Evolutionary conservation across 2,888 invertebrate species (phyloP).

Genomic region (Calliscelio sp.): DNA sequence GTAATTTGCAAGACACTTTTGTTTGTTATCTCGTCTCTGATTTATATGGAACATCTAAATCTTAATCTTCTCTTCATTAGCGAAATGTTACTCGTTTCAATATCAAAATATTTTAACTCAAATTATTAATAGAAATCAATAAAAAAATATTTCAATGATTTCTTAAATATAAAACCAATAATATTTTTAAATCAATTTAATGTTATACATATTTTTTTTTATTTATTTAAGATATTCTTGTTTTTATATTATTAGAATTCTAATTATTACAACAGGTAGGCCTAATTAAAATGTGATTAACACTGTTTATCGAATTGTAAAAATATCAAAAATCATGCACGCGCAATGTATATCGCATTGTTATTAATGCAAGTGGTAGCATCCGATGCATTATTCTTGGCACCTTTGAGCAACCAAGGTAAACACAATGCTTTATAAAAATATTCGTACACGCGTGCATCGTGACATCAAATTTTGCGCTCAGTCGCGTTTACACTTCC

Average conservation of each 20-base stretch:
- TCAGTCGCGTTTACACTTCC: conserved; percentile 54
- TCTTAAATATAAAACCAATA: no score
- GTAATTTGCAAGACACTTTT: background rate
- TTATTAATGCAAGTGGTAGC: conserved; percentile 51
- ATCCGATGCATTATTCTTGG: conserved; percentile 67
- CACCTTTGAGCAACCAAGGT: conserved; percentile 68
- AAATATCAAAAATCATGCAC: conserved; percentile 39
- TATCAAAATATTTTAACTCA: no score
- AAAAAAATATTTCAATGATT: no score
- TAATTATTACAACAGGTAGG: no score
- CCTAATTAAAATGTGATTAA: background rate
- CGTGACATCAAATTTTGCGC: conserved; percentile 42
- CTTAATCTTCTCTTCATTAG: no score
- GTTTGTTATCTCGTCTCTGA: background rate
- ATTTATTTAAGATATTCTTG: no score
- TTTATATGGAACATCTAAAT: background rate
- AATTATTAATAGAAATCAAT: no score
- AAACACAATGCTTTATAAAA: conserved; percentile 69
- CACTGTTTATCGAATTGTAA: conserved; percentile 23
- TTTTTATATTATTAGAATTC: background rate
- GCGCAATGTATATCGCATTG: conserved; percentile 43
- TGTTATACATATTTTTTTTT: no score
- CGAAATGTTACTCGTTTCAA: no score
- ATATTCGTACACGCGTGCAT: conserved; percentile 51
- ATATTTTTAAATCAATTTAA: no score